phyloP scores from a whole-genome alignment of 2,888 invertebrate genomes.

The Lasioglossum oenotherae region DNA sequence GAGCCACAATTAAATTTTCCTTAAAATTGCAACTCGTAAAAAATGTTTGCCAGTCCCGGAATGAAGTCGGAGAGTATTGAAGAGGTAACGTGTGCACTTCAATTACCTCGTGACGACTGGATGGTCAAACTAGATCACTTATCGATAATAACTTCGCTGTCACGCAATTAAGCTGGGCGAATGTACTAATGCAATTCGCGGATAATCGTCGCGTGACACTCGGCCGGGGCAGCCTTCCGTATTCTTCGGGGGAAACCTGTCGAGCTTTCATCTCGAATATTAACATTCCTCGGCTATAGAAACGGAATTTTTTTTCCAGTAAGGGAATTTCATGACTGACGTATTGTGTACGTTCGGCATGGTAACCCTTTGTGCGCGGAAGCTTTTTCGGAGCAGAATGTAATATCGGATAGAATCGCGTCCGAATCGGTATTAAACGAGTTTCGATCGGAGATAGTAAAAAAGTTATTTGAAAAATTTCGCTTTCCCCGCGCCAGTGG shows the following conservation, averaged over 20 bases:
- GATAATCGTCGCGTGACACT: slow-evolving; percentile 33
- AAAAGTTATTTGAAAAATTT: background rate
- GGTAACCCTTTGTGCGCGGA: slow-evolving; percentile 6
- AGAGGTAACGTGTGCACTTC: background rate
- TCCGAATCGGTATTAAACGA: slow-evolving; percentile 15
- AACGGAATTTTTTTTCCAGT: slow-evolving; percentile 34
- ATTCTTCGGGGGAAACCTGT: slow-evolving; percentile 15
- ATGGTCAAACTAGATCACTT: slow-evolving; percentile 5
- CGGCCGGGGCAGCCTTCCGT: background rate
- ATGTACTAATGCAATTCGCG: slow-evolving; percentile 28
- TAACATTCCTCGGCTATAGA: slow-evolving; percentile 40
- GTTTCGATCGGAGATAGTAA: slow-evolving; percentile 4
- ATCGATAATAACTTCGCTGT: background rate
- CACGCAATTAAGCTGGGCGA: slow-evolving; percentile 25
- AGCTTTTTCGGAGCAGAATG: slow-evolving; percentile 20
- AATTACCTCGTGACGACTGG: background rate
- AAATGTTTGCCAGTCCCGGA: background rate
- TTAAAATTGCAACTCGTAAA: background rate
- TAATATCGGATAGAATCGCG: slow-evolving; percentile 25
- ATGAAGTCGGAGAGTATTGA: background rate
- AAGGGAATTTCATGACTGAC: slow-evolving; percentile 38
- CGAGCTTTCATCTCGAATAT: slow-evolving; percentile 56
- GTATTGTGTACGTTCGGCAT: slow-evolving; percentile 21
- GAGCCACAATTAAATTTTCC: background rate
- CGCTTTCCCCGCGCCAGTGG: background rate